Evolutionary conservation across 2,113 vertebrate genomes (phyloP).

Genomic region (Lutjanus erythropterus): DNA sequence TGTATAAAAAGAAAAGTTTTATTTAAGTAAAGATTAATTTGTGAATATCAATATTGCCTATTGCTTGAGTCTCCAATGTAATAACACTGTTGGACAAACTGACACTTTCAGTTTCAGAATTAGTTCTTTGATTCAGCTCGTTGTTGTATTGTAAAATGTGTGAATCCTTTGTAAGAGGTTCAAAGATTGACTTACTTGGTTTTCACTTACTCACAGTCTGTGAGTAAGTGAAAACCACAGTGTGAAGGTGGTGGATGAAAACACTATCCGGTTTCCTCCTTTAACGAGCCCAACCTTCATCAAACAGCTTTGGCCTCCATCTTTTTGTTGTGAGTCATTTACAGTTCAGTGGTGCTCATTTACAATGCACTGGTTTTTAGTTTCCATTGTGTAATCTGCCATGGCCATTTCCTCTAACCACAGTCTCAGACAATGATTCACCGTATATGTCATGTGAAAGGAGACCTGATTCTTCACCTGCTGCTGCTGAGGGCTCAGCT

Average conservation of each 20-base stretch:
- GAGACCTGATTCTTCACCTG: slow-evolving; percentile 2
- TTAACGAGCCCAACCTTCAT: slow-evolving; percentile 23
- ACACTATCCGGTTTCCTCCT: slow-evolving; percentile 27
- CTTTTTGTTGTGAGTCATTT: slow-evolving; percentile 63
- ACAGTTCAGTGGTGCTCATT: slow-evolving; percentile 51
- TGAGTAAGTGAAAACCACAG: slow-evolving; percentile 22
- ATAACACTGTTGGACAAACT: background rate
- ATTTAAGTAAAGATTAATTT: no score
- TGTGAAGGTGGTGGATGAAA: slow-evolving; percentile 23
- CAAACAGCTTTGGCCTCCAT: slow-evolving; percentile 48
- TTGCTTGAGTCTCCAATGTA: no score
- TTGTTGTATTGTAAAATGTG: background rate
- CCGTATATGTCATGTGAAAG: slow-evolving; percentile 24
- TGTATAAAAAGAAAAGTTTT: no score
- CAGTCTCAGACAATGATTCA: slow-evolving; percentile 71
- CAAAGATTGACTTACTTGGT: background rate
- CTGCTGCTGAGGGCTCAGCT: background rate
- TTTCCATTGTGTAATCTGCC: slow-evolving; percentile 64
- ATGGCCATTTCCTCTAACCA: slow-evolving; percentile 43
- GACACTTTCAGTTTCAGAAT: background rate
- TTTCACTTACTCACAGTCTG: background rate
- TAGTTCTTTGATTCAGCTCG: background rate
- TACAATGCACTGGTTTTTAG: slow-evolving; percentile 48
- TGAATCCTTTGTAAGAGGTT: background rate
- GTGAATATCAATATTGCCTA: no score